Evolutionary conservation across 2,888 invertebrate genomes (phyloP).

Genomic region (Lasioglossum malachurum): DNA sequence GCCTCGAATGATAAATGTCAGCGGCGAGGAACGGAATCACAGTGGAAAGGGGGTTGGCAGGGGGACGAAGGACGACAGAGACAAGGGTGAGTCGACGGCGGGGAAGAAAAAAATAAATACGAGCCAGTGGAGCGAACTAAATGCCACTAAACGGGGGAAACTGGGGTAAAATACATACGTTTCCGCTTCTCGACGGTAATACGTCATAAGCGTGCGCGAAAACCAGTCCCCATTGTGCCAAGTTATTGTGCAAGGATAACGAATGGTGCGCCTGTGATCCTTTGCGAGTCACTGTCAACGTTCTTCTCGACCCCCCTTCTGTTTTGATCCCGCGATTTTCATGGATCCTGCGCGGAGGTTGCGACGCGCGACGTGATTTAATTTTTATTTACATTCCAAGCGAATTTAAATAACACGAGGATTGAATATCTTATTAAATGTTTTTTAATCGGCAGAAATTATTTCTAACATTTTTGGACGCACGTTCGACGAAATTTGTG

Average conservation of each 20-base stretch:
- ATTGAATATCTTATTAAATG: too few relatives aligned
- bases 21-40: constrained; percentile 58
- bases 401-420: background rate
- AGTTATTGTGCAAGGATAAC: constrained; percentile 78
- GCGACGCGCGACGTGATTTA: too few relatives aligned
- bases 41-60: background rate
- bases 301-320: constrained; percentile 44
- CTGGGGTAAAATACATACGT: constrained; percentile 81
- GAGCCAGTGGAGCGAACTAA: constrained; percentile 79
- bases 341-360: background rate
- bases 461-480: background rate
- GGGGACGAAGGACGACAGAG: constrained; percentile 1
- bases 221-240: constrained; percentile 77
- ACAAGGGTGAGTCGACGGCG: constrained; percentile 23
- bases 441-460: background rate
- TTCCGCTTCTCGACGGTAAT: constrained; percentile 80
- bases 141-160: constrained; percentile 81
- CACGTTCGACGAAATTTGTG: background rate
- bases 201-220: constrained; percentile 78
- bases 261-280: constrained; percentile 76
- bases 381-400: background rate
- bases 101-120: constrained; percentile 73
- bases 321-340: constrained; percentile 73
- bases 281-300: constrained; percentile 51
- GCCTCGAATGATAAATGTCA: constrained; percentile 77